These are phyloP conservation scores for Delphinapterus leucas DNA, from an alignment of 2,113 vertebrate species.

Conservation along the genomic window DNA sequence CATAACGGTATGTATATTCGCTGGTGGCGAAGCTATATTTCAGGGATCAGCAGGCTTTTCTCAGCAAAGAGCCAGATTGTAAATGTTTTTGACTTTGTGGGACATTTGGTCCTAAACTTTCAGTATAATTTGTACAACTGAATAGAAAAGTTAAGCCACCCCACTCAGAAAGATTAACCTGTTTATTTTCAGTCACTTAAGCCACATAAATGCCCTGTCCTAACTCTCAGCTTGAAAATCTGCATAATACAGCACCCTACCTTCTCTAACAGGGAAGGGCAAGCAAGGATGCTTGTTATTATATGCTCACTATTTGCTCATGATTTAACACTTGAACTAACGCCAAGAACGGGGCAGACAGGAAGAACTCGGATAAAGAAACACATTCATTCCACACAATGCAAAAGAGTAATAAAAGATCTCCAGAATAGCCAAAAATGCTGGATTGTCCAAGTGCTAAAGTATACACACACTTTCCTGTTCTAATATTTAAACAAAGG, in stretches of 20 bases:
- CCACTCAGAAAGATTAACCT: neutral
- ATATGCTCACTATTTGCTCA: constrained; percentile 21
- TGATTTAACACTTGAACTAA: constrained; percentile 23
- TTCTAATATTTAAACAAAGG: neutral
- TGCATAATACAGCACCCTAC: neutral
- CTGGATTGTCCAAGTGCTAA: neutral
- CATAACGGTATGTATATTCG: neutral
- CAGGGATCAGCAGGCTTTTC: neutral
- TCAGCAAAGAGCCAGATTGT: neutral
- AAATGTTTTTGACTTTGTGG: neutral
- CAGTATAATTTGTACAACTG: neutral
- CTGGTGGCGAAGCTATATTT: neutral
- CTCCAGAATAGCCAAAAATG: neutral
- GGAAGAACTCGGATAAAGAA: constrained; percentile 48
- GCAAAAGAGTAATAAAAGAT: constrained; percentile 22
- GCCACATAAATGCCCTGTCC: neutral
- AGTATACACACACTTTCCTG: constrained; percentile 7
- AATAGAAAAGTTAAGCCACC: neutral
- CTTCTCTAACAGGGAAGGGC: neutral
- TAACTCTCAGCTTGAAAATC: neutral
- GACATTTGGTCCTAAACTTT: neutral
- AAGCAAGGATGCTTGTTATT: constrained; percentile 12
- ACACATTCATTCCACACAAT: constrained; percentile 23
- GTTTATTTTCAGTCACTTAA: neutral
- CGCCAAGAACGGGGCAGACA: constrained; percentile 35